Evolutionary conservation across 2,113 vertebrate genomes (phyloP), one percentile per base, ranked within the genome.

Genomic region (Lepus timidus): DNA sequence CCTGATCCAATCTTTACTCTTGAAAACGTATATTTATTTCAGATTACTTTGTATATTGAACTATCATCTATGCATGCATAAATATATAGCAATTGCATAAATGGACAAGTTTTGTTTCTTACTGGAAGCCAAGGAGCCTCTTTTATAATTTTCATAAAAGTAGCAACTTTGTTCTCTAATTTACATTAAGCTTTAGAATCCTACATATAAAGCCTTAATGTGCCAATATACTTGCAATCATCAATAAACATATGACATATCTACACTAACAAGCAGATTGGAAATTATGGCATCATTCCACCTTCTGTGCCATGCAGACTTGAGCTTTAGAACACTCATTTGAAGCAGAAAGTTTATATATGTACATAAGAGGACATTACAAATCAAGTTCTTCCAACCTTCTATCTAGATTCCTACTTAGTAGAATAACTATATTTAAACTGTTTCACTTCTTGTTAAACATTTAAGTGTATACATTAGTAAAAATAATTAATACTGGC

Each of bases 221-320:
- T 52, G 23, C 17, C 65, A 97, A 68, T 91, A 94, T 81, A 84
- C 17, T 71, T 83, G 67, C n/a, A 96, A 91, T 94, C 58, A 96
- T 97, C 94, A 97, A 97, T 97, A 97, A 97, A 97, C 49, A 94
- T 94, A 97, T 64, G 36, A 95, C 65, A 97, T 76, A 93, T 87
- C 82, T 93, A 95, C 78, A 95, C 89, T 94, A 71, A 93, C 88
- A 97, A 96, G 79, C 92, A 97, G 81, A 90, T 70, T 91, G 87
- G 92, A 91, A 97, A 97, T 90, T 89, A 95, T 87, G 44, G 96
- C 96, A 86, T 58, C 87, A 95, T 84, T 96, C n/a, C 67, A 58
- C 96, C 96, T 96, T 95, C 97, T 98, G 95, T 68, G 31, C 33
- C 91, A 90, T 8, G 70, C 82, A 96, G 89, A 95, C 51, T 93